Evolutionary conservation across 2,888 invertebrate species (phyloP).

Genomic region (Agrypnus murinus): DNA sequence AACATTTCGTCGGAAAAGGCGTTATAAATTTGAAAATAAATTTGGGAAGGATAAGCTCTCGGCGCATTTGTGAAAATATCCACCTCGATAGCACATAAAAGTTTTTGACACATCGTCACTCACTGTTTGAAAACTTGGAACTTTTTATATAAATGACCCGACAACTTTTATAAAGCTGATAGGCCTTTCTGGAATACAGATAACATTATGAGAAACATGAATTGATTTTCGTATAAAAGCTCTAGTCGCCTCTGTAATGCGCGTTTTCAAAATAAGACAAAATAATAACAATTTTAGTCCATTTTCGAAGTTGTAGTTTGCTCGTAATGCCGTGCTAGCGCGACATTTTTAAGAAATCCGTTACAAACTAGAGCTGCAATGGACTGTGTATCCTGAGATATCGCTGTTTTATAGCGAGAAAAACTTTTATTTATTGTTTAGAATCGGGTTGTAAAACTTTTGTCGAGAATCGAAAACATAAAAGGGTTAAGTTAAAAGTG

Average conservation of each 20-base stretch:
- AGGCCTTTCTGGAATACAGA: slow-evolving; percentile 47
- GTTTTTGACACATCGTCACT: slow-evolving; percentile 49
- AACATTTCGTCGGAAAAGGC: slow-evolving; percentile 30
- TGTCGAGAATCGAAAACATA: slow-evolving; percentile 37
- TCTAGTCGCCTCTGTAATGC: slow-evolving; percentile 30
- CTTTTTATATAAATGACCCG: slow-evolving; percentile 49
- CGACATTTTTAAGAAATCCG: slow-evolving; percentile 46
- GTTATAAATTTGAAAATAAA: slow-evolving; percentile 41
- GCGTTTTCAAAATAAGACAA: slow-evolving; percentile 36
- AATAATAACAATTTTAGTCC: slow-evolving; percentile 41
- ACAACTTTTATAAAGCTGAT: slow-evolving; percentile 51
- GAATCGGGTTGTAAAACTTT: slow-evolving; percentile 45
- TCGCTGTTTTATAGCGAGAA: slow-evolving; percentile 45
- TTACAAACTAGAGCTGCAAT: slow-evolving; percentile 49
- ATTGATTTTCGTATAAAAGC: slow-evolving; percentile 43
- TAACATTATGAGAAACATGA: slow-evolving; percentile 45
- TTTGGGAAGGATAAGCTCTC: slow-evolving; percentile 30
- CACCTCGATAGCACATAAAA: slow-evolving; percentile 47
- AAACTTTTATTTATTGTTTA: slow-evolving; percentile 50
- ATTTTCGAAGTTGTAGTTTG: slow-evolving; percentile 46
- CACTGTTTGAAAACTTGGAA: slow-evolving; percentile 45
- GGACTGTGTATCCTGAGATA: slow-evolving; percentile 50
- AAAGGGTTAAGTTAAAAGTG: slow-evolving; percentile 35
- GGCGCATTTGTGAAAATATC: slow-evolving; percentile 36
- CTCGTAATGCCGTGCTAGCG: slow-evolving; percentile 40